Conservation (phyloP, 2,113 vertebrate species). For the Sclerurus mexicanus region DNA sequence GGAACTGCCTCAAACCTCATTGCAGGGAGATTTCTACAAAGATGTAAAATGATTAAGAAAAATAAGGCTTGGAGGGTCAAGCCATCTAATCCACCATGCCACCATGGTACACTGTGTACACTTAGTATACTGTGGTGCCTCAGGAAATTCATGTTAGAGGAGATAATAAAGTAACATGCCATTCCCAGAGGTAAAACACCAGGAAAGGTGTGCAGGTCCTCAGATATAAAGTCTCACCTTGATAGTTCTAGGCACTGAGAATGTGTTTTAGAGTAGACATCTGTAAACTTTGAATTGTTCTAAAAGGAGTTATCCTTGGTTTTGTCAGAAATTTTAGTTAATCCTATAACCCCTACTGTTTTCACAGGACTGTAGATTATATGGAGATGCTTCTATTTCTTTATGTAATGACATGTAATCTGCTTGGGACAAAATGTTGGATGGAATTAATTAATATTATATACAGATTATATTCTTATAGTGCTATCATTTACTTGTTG, state of each 20-base stretch:
- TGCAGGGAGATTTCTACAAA: not conserved
- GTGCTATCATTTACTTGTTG: not conserved
- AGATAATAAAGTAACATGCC: not conserved
- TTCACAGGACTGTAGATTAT: not conserved
- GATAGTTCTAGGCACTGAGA: not conserved
- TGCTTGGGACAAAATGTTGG: not conserved
- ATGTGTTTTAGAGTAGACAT: not conserved
- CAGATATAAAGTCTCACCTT: not conserved
- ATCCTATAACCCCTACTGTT: not conserved
- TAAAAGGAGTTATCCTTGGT: not conserved
- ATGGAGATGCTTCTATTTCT: not conserved
- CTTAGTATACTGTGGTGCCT: rapidly evolving
- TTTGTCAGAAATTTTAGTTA: not conserved
- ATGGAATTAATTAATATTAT: not conserved
- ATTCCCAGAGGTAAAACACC: not conserved
- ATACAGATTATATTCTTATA: not conserved
- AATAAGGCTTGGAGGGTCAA: not conserved
- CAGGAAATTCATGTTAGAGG: not conserved
- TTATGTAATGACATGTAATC: not conserved
- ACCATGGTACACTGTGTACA: rapidly evolving
- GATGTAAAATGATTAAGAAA: not conserved
- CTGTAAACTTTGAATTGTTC: not conserved
- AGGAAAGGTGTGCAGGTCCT: not conserved
- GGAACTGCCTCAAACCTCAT: not conserved
- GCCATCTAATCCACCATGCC: not conserved